Evolutionary conservation across 2,113 vertebrate species (phyloP).

Genomic region (Forbesichthys agassizii): DNA sequence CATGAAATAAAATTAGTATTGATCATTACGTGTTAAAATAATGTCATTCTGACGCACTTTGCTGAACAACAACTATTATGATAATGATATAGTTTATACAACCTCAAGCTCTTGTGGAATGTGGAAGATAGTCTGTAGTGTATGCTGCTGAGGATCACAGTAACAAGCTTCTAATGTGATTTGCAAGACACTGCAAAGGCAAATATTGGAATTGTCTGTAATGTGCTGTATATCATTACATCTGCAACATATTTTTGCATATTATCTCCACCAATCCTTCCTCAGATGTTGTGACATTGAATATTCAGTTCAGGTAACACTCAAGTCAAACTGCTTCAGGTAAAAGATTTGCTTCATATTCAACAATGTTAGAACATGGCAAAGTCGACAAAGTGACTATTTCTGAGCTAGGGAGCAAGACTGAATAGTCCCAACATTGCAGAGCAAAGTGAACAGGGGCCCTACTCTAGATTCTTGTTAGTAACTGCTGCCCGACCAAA

Average conservation of each 20-base stretch:
- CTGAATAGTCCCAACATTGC: too few species aligned
- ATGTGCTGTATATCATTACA: neutral
- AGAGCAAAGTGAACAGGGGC: neutral
- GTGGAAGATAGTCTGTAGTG: neutral
- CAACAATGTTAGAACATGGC: neutral
- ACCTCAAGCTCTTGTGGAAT: neutral
- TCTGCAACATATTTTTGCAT: constrained; percentile 21
- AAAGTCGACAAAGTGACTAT: neutral
- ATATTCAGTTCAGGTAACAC: constrained; percentile 15
- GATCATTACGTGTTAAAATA: too few species aligned
- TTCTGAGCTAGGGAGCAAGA: too few species aligned
- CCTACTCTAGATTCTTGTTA: constrained; percentile 7
- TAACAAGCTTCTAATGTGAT: constrained; percentile 6
- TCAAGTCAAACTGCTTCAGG: neutral
- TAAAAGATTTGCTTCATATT: neutral
- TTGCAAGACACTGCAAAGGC: constrained; percentile 1
- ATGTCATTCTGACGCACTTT: neutral
- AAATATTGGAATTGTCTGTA: constrained; percentile 9
- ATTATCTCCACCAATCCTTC: constrained; percentile 8
- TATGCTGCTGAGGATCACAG: neutral
- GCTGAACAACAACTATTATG: neutral
- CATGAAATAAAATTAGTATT: too few species aligned
- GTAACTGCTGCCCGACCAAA: constrained; percentile 12
- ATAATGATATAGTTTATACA: neutral
- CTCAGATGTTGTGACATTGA: constrained; percentile 12